A percentile compares a stretch with the other conserved stretches of the same genome.
phyloP scores from a whole-genome alignment of 1,140 invertebrate species.

The Batillaria attramentaria region DNA sequence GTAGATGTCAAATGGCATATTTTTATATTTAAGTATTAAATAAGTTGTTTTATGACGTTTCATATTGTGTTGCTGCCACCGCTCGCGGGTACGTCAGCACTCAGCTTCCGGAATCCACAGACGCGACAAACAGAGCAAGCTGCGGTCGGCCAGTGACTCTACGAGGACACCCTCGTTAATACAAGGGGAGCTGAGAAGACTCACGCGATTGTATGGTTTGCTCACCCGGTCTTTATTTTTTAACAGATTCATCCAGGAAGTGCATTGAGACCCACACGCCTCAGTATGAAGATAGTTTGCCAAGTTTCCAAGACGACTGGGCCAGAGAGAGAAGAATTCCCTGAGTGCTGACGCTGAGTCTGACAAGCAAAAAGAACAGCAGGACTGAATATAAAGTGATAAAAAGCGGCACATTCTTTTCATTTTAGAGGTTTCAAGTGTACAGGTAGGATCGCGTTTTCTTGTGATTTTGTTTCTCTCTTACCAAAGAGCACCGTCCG shows the following conservation, averaged over 20 bases:
- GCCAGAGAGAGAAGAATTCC: neutral
- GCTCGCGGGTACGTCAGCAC: neutral
- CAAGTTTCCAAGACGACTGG: constrained; percentile 51
- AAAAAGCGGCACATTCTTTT: neutral
- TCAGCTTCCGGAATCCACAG: constrained; percentile 34
- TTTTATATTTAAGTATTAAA: neutral
- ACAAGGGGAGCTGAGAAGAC: neutral
- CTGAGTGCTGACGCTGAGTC: neutral
- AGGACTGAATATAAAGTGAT: neutral
- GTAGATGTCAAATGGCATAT: neutral
- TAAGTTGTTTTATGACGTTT: neutral
- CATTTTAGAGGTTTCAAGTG: neutral
- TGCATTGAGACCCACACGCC: neutral
- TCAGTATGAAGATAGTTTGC: constrained; percentile 36
- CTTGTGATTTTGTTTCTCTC: no score
- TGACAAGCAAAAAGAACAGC: neutral
- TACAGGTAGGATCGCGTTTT: neutral
- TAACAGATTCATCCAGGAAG: neutral
- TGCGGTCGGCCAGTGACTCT: constrained; percentile 5
- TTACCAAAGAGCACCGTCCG: no score
- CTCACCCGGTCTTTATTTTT: neutral
- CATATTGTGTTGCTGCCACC: neutral
- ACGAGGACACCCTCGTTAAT: neutral
- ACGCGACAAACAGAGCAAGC: constrained; percentile 26
- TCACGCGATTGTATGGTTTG: neutral